Conservation (phyloP, 1,140 invertebrate genomes). For the Listronotus bonariensis region DNA sequence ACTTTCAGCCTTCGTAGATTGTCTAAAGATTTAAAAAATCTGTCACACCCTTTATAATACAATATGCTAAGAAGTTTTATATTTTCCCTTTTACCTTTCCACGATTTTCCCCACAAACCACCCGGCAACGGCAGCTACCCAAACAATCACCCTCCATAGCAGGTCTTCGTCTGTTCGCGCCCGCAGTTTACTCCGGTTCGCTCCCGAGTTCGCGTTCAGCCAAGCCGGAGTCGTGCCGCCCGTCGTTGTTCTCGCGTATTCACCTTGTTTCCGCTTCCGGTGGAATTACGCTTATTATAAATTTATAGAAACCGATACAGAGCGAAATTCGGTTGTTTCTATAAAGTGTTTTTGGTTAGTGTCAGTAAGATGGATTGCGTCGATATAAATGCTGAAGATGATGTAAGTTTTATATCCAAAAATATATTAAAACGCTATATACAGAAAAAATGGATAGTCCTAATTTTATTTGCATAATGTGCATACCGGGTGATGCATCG, state of each 20-base stretch:
- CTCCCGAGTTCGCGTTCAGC: constrained; percentile 3
- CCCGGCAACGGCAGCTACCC: constrained; percentile 29
- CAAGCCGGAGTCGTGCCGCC: neutral
- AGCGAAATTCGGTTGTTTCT: neutral
- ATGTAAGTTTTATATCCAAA: constrained; percentile 29
- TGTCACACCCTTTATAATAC: too few species aligned
- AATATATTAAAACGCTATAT: too few species aligned
- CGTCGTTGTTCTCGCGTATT: constrained; percentile 10
- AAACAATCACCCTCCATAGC: constrained; percentile 30
- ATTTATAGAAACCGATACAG: neutral
- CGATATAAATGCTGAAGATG: constrained; percentile 31
- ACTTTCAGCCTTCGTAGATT: too few species aligned
- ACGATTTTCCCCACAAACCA: constrained; percentile 2
- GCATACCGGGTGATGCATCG: too few species aligned
- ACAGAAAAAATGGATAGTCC: too few species aligned
- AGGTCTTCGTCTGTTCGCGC: constrained; percentile 21
- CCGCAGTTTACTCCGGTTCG: constrained; percentile 20
- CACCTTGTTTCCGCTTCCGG: constrained; percentile 18
- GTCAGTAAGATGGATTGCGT: constrained; percentile 31
- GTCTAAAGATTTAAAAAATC: too few species aligned
- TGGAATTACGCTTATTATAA: neutral
- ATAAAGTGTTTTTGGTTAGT: too few species aligned
- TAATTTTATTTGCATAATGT: too few species aligned
- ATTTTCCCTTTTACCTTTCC: neutral
- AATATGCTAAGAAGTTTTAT: too few species aligned